phyloP scores from a whole-genome alignment of 2,113 vertebrate species.

The Falco punctatus region DNA sequence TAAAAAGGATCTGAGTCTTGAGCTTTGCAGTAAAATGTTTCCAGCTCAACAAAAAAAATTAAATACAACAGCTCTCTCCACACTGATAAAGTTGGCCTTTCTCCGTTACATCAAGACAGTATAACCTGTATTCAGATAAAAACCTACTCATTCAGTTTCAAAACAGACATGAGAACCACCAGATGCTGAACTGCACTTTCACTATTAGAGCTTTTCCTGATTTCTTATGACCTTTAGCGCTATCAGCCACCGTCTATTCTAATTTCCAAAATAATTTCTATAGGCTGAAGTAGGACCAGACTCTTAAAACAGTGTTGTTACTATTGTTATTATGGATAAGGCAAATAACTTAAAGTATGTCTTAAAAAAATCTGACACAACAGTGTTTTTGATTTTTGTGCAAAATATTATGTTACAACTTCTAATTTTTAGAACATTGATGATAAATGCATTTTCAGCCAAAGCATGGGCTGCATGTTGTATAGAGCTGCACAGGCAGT shows the following conservation, averaged over 20 bases:
- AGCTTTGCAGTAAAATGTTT: background rate
- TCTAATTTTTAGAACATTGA: background rate
- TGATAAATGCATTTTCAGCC: background rate
- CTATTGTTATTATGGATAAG: background rate
- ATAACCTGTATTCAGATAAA: background rate
- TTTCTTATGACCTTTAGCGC: background rate
- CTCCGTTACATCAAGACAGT: background rate
- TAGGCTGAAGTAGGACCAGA: background rate
- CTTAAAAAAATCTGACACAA: background rate
- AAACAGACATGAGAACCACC: background rate
- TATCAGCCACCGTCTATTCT: background rate
- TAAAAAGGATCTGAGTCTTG: background rate
- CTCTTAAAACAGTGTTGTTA: background rate
- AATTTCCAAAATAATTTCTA: background rate
- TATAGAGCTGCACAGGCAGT: background rate
- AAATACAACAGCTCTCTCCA: background rate
- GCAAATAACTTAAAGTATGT: background rate
- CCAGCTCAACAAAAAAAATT: background rate
- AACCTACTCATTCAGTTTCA: background rate
- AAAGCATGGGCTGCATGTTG: background rate
- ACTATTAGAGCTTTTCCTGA: background rate
- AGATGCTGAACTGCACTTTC: background rate
- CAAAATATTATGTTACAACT: background rate
- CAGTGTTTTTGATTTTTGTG: background rate
- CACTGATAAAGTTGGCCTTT: background rate